Conservation (phyloP, 2,888 invertebrate species). For the Coelinius sp. region DNA sequence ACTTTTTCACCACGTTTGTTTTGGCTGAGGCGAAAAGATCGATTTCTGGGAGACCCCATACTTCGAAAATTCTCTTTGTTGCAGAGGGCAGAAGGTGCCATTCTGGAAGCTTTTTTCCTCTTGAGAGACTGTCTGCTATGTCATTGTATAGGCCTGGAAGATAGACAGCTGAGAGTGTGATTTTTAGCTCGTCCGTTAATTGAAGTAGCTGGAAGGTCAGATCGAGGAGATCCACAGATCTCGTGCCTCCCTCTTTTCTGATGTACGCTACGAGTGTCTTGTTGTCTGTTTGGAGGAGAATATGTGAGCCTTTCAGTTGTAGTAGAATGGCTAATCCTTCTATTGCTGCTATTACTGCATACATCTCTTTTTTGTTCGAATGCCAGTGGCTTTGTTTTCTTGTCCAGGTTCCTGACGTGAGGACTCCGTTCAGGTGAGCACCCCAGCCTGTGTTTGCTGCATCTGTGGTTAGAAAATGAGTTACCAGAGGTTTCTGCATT, state of each 20-base stretch:
- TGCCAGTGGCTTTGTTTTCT: constrained; percentile 34
- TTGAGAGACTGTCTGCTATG: constrained; percentile 50
- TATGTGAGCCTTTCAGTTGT: constrained; percentile 23
- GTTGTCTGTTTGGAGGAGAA: constrained; percentile 39
- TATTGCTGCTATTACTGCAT: constrained; percentile 35
- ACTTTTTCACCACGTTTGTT: neutral
- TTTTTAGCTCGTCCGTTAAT: constrained; percentile 37
- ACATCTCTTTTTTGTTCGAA: constrained; percentile 46
- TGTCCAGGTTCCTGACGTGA: constrained; percentile 39
- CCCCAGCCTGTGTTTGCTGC: constrained; percentile 41
- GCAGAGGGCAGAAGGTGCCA: neutral
- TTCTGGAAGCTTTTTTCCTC: neutral
- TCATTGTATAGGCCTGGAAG: constrained; percentile 56
- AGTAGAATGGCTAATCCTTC: constrained; percentile 28
- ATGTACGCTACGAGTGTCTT: constrained; percentile 39
- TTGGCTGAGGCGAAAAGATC: neutral
- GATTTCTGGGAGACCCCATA: neutral
- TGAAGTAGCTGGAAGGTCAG: constrained; percentile 33
- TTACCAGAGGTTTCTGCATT: constrained; percentile 41
- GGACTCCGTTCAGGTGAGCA: constrained; percentile 32
- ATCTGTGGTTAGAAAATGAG: constrained; percentile 41
- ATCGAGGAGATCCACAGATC: constrained; percentile 28
- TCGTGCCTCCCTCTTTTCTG: constrained; percentile 42
- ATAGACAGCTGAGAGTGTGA: constrained; percentile 47
- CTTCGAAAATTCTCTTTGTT: neutral